A percentile compares a stretch with the other conserved stretches of the same genome.
Evolutionary conservation across 2,888 invertebrate species (phyloP).

Genomic region (Helobdella robusta): DNA sequence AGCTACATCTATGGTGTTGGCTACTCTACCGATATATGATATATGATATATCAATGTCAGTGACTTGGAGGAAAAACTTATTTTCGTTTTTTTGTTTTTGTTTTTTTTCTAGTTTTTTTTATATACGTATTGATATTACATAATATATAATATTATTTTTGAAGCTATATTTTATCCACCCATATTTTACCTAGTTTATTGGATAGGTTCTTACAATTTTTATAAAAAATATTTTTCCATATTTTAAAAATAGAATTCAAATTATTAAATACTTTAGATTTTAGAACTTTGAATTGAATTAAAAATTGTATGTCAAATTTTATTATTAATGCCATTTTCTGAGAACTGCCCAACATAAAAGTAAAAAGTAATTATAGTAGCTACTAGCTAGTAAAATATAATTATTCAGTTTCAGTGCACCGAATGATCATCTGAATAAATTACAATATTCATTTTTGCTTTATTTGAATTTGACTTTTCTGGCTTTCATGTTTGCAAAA

Average conservation of each 20-base stretch:
- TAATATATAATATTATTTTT: neutral
- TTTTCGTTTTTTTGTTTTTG: no score
- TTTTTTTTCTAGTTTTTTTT: no score
- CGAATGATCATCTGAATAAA: neutral
- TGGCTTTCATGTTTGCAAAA: neutral
- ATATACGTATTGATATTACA: neutral
- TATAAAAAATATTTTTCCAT: neutral
- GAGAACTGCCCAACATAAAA: neutral
- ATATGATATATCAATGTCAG: no score
- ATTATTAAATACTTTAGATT: neutral
- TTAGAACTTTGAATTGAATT: slow-evolving; percentile 2
- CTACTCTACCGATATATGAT: no score
- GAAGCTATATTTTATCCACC: neutral
- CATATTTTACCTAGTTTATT: neutral
- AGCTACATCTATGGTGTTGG: no score
- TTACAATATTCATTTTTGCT: neutral
- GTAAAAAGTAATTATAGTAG: neutral
- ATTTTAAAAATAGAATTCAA: no score
- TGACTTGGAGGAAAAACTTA: no score
- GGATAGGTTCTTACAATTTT: neutral
- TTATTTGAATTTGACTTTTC: neutral
- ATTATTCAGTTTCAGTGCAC: no score
- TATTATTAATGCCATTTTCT: no score
- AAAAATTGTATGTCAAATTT: slow-evolving; percentile 2
- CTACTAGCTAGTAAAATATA: slow-evolving; percentile 1